These are phyloP conservation scores for Samia ricini DNA, from an alignment of 1,140 invertebrate species.

Conservation along the genomic window DNA sequence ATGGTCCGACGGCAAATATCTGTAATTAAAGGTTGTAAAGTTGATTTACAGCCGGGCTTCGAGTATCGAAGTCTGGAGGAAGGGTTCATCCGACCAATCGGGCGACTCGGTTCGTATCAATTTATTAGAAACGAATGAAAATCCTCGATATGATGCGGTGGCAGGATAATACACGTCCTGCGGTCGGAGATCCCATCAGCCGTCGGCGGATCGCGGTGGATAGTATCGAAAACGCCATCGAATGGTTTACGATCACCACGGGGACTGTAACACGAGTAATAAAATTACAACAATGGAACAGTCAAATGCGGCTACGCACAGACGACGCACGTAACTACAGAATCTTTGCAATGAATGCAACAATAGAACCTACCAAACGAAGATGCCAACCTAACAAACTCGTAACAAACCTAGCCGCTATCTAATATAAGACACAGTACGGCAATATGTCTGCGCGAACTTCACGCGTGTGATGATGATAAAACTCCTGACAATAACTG, in stretches of 20 bases:
- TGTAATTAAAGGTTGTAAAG: constrained; percentile 77
- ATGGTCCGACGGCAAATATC: constrained; percentile 73
- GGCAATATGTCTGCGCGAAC: neutral
- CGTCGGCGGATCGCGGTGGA: constrained; percentile 43
- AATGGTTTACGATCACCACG: constrained; percentile 64
- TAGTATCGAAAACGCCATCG: constrained; percentile 62
- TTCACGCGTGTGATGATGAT: neutral
- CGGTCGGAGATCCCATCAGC: constrained; percentile 64
- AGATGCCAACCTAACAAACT: constrained; percentile 66
- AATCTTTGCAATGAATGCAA: constrained; percentile 71
- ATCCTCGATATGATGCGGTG: constrained; percentile 64
- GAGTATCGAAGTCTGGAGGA: constrained; percentile 53
- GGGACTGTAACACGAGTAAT: constrained; percentile 71
- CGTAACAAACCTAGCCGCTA: constrained; percentile 28
- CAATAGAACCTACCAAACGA: constrained; percentile 67
- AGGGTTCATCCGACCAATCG: constrained; percentile 68
- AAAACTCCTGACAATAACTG: neutral
- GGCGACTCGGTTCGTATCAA: constrained; percentile 57
- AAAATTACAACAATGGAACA: constrained; percentile 74
- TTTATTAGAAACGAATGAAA: constrained; percentile 75
- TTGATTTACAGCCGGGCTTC: constrained; percentile 70
- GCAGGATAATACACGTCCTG: constrained; percentile 63
- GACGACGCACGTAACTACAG: constrained; percentile 63
- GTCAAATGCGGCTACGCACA: constrained; percentile 71
- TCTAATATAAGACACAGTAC: constrained; percentile 9